Evolutionary conservation across 2,888 invertebrate genomes (phyloP), one percentile per base, ranked within the genome.

Genomic region (Scaptomyza tumidula): DNA sequence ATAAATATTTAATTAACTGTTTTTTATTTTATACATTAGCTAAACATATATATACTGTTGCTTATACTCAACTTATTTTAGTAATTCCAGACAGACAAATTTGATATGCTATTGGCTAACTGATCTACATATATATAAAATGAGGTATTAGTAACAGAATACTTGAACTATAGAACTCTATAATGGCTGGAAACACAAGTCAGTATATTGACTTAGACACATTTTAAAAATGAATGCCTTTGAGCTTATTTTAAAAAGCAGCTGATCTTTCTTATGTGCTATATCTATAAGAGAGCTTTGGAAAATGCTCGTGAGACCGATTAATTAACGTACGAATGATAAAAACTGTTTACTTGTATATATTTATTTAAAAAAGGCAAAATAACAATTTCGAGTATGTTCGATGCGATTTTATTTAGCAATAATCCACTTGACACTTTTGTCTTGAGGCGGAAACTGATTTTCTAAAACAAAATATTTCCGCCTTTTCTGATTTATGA

Each of bases 241-340:
- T 9, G 13, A 24, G 4, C 44, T 9, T 39, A n/a, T 13, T 13
- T 6, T 9, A 5, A 16, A 10, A 16, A 41, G 13, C 14, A 41
- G 16, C 41, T 24, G 43, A 1, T 24, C 3, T 24, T 5, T 19
- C 6, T 16, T 10, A 16, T n/a, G 13, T 43, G n/a, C n/a, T n/a
- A n/a, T n/a, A n/a, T n/a, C n/a, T n/a, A n/a, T n/a, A 1, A 9
- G 11, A 24, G 13, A 19, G 5, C 19, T 5, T 44, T 33, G 43
- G 43, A 60, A 55, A 45, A 31, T 46, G 31, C 33, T 14, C 55
- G 44, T 60, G 11, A 7, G 10, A 2, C 6, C 3, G 49, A 3
- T 50, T 44, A 69, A 70, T 73, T 70, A 74, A 45, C 70, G 60
- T 41, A 33, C 5, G 7, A 31, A 54, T 70, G 70, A 65, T 50